Evolutionary conservation across 53 echinoderm and acorn worm species (phyloP), one percentile per base, ranked within the genome.

Genomic region (Actinopyga echinites): DNA sequence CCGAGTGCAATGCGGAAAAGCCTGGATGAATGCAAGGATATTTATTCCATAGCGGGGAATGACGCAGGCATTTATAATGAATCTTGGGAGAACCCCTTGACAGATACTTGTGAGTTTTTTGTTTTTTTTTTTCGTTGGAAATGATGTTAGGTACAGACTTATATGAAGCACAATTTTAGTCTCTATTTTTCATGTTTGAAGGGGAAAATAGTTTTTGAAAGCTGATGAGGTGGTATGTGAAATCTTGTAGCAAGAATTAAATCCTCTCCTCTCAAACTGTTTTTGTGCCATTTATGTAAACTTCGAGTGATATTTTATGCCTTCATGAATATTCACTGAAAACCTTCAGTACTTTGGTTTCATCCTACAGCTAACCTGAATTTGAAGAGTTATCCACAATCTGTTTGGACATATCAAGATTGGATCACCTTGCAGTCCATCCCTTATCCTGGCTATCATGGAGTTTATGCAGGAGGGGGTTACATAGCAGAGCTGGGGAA

Each of bases 381-480:
- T 40, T 91, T 91, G 65, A 25, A 35, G 10, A 31, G 57, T 49
- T 81, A 53, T 8, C 60, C 78, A 24, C 40, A 71, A 1, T 65
- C 86, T 22, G 92, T 83, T n/a, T 96, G 97, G 97, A 75, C 84
- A 20, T 89, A 92, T 79, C 36, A 90, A 34, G 55, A 75, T 57
- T 92, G 92, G 90, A 85, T 82, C 4, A 83, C 85, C 21, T 62
- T 96, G 1, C 85, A 92, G 65, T 94, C 92, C 31, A 88, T 90
- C 69, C 94, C 94, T 0, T 91, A 88, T 73, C 82, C 80, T 28
- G 93, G 93, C 22, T 71, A 90, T 23, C 92, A 90, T 57, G 92
- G 87, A 21, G 13, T 88, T 56, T 96, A 96, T 79, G 87, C 82
- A n/a, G 97, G 97, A 17, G 94, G 97, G 23, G 97, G 97, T 3